Conservation (phyloP, 2,113 vertebrate species). For the Nothocercus julius region DNA sequence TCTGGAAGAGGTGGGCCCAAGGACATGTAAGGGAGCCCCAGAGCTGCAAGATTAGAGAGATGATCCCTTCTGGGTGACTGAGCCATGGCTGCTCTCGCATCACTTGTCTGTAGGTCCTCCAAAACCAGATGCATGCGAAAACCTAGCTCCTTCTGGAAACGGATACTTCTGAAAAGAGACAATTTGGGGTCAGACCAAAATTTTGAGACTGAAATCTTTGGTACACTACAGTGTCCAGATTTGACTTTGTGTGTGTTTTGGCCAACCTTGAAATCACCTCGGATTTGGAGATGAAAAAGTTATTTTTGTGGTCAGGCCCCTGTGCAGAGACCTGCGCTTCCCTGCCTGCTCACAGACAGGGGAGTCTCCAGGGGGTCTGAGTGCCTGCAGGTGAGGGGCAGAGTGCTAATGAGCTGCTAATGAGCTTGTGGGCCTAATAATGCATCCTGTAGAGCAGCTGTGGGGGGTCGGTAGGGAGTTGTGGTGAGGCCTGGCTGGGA, state of each 20-base stretch:
- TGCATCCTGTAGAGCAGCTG: not conserved
- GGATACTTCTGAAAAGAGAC: not conserved
- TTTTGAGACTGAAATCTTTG: not conserved
- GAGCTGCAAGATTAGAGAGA: not conserved
- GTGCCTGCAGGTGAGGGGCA: not conserved
- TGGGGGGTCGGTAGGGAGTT: not conserved
- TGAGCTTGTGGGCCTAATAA: rapidly evolving
- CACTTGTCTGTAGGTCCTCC: not conserved
- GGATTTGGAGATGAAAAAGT: not conserved
- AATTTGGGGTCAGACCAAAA: not conserved
- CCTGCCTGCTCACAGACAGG: not conserved
- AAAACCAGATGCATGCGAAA: too few relatives aligned
- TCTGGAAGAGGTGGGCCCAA: not conserved
- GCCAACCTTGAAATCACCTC: not conserved
- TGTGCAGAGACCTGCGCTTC: not conserved
- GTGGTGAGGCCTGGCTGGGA: not conserved
- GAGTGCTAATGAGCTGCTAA: rapidly evolving
- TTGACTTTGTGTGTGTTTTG: rapidly evolving
- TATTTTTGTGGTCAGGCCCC: too few relatives aligned
- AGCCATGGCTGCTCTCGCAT: not conserved
- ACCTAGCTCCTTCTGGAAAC: too few relatives aligned
- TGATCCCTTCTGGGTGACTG: not conserved
- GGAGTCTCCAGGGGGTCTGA: not conserved
- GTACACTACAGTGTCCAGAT: rapidly evolving
- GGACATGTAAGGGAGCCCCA: not conserved